Percentiles rank a stretch among this genome's conserved stretches.
These are phyloP conservation scores for Geotrupes spiniger DNA, from an alignment of 2,888 invertebrate genomes.

Conservation along the genomic window DNA sequence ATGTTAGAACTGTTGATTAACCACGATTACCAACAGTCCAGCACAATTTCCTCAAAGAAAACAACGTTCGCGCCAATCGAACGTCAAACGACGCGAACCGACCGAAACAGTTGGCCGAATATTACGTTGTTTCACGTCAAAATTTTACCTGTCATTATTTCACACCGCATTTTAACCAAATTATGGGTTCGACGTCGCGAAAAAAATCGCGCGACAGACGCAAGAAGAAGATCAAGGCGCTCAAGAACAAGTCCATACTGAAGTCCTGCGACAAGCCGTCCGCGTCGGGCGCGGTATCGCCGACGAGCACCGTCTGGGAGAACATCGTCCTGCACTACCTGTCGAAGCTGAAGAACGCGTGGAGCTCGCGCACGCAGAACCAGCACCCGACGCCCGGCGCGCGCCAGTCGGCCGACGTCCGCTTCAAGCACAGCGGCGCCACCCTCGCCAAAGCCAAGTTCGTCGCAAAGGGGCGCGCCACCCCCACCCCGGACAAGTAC, in stretches of 20 bases:
- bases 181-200: background rate
- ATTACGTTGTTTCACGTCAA: too few species aligned
- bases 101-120: too few species aligned
- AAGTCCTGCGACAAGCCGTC: background rate
- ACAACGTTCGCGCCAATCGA: too few species aligned
- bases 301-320: constrained; percentile 22
- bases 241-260: background rate
- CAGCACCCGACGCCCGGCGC: background rate
- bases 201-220: too few species aligned
- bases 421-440: background rate
- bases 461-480: background rate
- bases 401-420: background rate
- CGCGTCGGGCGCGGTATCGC: background rate
- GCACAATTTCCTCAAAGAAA: too few species aligned
- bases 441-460: background rate
- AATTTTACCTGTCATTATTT: too few species aligned
- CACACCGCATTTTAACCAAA: too few species aligned
- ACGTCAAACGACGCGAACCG: too few species aligned
- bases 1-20: too few species aligned
- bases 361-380: constrained; percentile 11
- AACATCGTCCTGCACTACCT: constrained; percentile 30
- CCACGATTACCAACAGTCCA: too few species aligned
- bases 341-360: constrained; percentile 23
- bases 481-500: constrained; percentile 6
- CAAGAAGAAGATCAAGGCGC: background rate